Conservation (phyloP, 2,113 vertebrate species). For the Athene cunicularia region DNA sequence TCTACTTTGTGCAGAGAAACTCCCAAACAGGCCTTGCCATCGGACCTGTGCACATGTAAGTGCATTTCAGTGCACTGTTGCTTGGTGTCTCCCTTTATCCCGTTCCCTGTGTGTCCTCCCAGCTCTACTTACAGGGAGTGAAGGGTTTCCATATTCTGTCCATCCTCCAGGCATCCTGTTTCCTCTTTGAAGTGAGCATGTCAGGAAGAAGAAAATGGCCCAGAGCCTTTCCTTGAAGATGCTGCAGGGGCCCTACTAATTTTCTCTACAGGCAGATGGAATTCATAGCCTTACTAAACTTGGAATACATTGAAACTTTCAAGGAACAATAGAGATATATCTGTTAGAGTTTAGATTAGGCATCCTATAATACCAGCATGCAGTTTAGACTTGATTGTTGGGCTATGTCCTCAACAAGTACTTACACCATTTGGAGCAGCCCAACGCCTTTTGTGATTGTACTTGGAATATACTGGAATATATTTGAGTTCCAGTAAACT, state of each 20-base stretch:
- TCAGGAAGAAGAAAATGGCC: neutral
- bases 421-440: neutral
- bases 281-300: neutral
- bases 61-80: rapidly evolving
- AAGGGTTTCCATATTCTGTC: neutral
- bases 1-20: neutral
- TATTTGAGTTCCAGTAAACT: neutral
- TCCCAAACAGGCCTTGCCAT: rapidly evolving
- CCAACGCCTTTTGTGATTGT: neutral
- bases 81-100: neutral
- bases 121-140: neutral
- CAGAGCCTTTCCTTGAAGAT: constrained; percentile 10
- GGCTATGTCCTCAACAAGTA: neutral
- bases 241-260: neutral
- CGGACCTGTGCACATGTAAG: neutral
- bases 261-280: neutral
- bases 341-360: no score
- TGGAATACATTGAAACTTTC: neutral
- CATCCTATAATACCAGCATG: neutral
- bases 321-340: neutral
- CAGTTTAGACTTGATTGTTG: neutral
- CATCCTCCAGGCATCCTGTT: neutral
- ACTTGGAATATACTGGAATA: neutral
- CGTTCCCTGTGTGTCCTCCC: neutral
- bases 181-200: neutral